phyloP scores from a whole-genome alignment of 2,888 invertebrate species.

The Venusia cambrica region DNA sequence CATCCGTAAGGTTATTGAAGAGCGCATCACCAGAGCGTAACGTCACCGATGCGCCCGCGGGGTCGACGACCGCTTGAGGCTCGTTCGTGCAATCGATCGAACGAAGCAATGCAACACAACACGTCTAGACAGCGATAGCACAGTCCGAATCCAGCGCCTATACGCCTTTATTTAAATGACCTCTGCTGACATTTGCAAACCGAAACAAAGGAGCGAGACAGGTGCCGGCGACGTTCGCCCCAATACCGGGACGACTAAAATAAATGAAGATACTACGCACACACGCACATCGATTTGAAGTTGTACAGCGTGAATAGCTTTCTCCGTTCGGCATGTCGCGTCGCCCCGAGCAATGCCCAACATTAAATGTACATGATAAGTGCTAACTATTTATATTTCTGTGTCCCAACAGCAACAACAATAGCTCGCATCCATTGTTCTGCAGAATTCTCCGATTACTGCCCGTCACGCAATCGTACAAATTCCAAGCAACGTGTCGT shows the following conservation, averaged over 20 bases:
- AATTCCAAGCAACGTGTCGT: constrained; percentile 34
- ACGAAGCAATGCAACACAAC: constrained; percentile 74
- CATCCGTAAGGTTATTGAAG: constrained; percentile 65
- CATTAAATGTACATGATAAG: no score
- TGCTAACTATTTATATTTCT: no score
- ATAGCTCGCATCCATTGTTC: constrained; percentile 47
- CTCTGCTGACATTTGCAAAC: constrained; percentile 75
- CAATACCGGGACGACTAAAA: constrained; percentile 57
- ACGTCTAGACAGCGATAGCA: constrained; percentile 76
- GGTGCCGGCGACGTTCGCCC: constrained; percentile 63
- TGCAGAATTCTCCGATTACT: constrained; percentile 38
- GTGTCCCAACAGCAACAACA: constrained; percentile 31
- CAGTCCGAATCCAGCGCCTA: constrained; percentile 68
- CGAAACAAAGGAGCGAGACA: constrained; percentile 77
- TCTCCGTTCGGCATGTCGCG: constrained; percentile 47
- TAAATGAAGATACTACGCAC: constrained; percentile 62
- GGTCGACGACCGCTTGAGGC: constrained; percentile 78
- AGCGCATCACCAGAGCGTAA: constrained; percentile 78
- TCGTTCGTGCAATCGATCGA: constrained; percentile 77
- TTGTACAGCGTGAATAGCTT: constrained; percentile 64
- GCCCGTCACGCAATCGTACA: constrained; percentile 54
- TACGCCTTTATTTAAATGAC: constrained; percentile 77
- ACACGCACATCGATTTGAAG: constrained; percentile 43
- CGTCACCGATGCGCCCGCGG: constrained; percentile 79
- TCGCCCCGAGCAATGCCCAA: constrained; percentile 37